Percentiles rank a stretch among this genome's conserved stretches.
These are phyloP conservation scores for Chloropsis cyanopogon DNA, from an alignment of 2,113 vertebrate species.

Conservation along the genomic window DNA sequence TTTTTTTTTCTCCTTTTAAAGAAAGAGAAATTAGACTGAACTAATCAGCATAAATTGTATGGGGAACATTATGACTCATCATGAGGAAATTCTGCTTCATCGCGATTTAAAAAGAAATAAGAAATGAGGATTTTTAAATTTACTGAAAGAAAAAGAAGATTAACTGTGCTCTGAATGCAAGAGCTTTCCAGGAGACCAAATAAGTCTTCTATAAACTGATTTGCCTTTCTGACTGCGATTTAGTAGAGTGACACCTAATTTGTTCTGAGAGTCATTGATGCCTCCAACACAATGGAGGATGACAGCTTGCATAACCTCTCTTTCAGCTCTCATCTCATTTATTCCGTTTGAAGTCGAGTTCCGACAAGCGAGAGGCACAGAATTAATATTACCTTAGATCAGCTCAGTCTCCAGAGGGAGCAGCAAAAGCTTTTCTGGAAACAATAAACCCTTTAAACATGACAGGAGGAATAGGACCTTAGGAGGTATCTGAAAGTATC, in stretches of 20 bases:
- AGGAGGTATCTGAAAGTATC: slow-evolving; percentile 74
- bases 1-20: neutral
- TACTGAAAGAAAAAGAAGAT: slow-evolving; percentile 63
- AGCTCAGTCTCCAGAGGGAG: slow-evolving; percentile 74
- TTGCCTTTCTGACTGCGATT: slow-evolving; percentile 77
- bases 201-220: slow-evolving; percentile 78
- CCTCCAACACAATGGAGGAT: slow-evolving; percentile 75
- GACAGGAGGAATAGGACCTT: slow-evolving; percentile 75
- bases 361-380: slow-evolving; percentile 71
- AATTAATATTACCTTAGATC: slow-evolving; percentile 81
- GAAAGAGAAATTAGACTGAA: slow-evolving; percentile 44
- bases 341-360: slow-evolving; percentile 79
- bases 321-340: slow-evolving; percentile 79
- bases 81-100: slow-evolving; percentile 45
- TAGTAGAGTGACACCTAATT: slow-evolving; percentile 78
- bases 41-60: slow-evolving; percentile 38
- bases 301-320: slow-evolving; percentile 80
- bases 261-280: slow-evolving; percentile 76
- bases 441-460: slow-evolving; percentile 82
- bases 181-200: slow-evolving; percentile 70
- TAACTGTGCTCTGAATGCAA: slow-evolving; percentile 59
- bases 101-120: slow-evolving; percentile 36
- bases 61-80: slow-evolving; percentile 7
- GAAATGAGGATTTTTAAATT: slow-evolving; percentile 56
- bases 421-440: slow-evolving; percentile 77